Conservation (phyloP, 2,888 invertebrate genomes). For the Phengaris alcon region DNA sequence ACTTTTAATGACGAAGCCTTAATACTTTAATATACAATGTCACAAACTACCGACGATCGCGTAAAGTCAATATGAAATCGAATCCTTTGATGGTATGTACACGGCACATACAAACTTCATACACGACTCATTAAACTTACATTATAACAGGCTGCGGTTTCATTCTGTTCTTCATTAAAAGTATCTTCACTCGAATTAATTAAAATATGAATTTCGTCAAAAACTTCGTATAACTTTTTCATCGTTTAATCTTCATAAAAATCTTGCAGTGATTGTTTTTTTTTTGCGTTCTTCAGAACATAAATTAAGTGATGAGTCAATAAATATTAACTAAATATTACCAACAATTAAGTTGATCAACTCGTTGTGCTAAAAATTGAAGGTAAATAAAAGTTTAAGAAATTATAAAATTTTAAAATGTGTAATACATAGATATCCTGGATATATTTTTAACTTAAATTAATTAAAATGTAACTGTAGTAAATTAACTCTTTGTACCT, state of each 20-base stretch:
- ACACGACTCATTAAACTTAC: constrained; percentile 13
- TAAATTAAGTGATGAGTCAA: not conserved
- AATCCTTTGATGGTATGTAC: constrained; percentile 5
- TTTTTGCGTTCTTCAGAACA: not conserved
- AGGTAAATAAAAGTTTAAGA: no score
- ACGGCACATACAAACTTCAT: not conserved
- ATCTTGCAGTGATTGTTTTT: constrained; percentile 7
- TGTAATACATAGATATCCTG: no score
- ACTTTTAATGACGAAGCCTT: not conserved
- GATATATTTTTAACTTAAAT: no score
- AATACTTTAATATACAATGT: not conserved
- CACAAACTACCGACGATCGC: not conserved
- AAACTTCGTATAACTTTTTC: not conserved
- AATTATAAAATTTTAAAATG: no score
- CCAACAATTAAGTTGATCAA: not conserved
- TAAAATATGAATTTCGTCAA: not conserved
- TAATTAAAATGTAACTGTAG: no score
- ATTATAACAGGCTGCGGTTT: constrained; percentile 6
- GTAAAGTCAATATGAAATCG: constrained; percentile 15
- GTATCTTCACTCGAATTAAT: not conserved
- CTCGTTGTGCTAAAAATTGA: no score
- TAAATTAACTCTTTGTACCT: not conserved
- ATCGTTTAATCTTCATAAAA: constrained; percentile 16
- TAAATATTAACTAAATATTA: not conserved
- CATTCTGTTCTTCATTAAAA: constrained; percentile 8